phyloP scores from a whole-genome alignment of 2,113 vertebrate species.

The Trogon melanurus region DNA sequence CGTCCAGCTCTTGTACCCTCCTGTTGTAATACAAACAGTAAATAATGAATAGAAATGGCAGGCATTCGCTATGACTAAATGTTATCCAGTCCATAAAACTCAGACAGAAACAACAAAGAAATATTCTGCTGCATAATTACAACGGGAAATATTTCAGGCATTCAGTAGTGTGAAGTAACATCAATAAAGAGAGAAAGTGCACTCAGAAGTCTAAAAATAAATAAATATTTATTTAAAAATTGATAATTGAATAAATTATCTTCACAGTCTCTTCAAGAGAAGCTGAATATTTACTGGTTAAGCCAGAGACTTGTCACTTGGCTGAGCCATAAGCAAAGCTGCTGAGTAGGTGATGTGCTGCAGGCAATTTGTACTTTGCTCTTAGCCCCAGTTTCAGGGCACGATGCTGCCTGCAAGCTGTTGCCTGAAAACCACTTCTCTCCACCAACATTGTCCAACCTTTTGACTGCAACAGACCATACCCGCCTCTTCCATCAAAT shows the following conservation, averaged over 20 bases:
- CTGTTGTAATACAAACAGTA: neutral
- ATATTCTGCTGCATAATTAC: neutral
- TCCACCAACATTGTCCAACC: neutral
- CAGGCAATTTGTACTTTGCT: neutral
- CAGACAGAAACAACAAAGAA: slow-evolving; percentile 12
- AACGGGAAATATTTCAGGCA: neutral
- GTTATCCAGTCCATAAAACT: slow-evolving; percentile 24
- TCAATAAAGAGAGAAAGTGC: neutral
- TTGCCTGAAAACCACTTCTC: neutral
- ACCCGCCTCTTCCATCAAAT: neutral
- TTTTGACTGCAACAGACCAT: neutral
- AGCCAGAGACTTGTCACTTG: neutral
- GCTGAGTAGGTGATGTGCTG: neutral
- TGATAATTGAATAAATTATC: neutral
- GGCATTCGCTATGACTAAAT: neutral
- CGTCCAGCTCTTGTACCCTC: neutral
- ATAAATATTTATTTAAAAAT: slow-evolving; percentile 1
- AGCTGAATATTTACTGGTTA: neutral
- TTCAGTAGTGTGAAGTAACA: neutral
- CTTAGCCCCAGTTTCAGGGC: neutral
- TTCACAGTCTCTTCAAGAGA: neutral
- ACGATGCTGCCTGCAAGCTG: neutral
- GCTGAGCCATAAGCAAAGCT: neutral
- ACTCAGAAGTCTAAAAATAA: neutral
- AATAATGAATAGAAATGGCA: slow-evolving; percentile 23